Conservation (phyloP, 1,140 invertebrate genomes). For the Triops cancriformis region DNA sequence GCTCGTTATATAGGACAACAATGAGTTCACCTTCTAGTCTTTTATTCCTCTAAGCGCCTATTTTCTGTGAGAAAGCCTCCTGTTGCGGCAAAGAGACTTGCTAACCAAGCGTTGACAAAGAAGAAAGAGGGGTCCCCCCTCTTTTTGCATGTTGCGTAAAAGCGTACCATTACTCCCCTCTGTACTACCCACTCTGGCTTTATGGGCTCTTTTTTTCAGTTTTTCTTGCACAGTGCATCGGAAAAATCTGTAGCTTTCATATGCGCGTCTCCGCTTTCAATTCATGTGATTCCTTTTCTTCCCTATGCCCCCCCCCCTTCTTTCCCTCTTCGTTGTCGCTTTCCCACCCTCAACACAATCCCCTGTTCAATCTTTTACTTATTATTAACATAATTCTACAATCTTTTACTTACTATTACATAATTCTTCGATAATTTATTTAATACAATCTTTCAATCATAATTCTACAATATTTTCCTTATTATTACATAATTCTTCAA, state of each 20-base stretch:
- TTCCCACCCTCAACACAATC: neutral
- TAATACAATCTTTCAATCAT: no score
- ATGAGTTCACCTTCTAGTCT: neutral
- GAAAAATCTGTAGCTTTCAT: neutral
- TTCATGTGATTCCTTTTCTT: neutral
- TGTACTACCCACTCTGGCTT: neutral
- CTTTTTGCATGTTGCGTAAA: neutral
- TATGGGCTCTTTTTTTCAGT: neutral
- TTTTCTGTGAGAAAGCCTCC: neutral
- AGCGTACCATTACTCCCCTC: neutral
- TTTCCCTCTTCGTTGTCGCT: no score
- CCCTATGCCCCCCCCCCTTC: neutral
- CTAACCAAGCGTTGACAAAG: slow-evolving; percentile 5
- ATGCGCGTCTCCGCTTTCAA: neutral
- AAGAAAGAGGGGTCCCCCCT: neutral
- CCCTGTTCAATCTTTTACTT: neutral
- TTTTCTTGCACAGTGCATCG: neutral
- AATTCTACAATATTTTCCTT: no score
- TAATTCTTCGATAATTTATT: neutral
- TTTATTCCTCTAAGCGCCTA: neutral
- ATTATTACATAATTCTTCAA: neutral
- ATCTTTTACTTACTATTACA: neutral
- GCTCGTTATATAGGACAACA: neutral
- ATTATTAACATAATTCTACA: neutral
- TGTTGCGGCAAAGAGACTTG: neutral